Base-by-base conservation (phyloP, 2,888 invertebrate genomes). In the Sylvicola cinctus region DNA sequence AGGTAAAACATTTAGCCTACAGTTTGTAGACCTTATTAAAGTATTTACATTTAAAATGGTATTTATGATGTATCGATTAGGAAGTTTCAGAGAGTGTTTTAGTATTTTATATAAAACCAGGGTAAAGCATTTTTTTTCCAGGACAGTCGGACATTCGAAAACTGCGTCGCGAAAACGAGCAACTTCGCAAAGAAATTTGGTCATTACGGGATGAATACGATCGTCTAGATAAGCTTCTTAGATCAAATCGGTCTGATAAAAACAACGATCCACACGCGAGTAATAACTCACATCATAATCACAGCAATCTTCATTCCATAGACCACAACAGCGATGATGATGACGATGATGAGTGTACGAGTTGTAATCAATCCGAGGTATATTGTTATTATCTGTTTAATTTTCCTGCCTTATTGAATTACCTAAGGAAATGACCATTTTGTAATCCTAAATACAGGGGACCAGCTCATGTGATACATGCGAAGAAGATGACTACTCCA, bases 131-230 rank as follows among this genome's bases (percentile, higher is more conserved):
- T n/a, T n/a, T n/a, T 43, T 38, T 54, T 59, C 14, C 60, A 84
- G 84, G 87, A 44, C 85, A 87, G 54, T 77, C 75, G 44, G 85
- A 87, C 51, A 83, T 87, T 46, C 84, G 85, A 58, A 85, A 87
- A 52, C 53, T 88, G 48, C 75, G 83, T 41, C 64, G 80, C 29
- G 87, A 88, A 51, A 87, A 87, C 62, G 85, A 87, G 44, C 79
- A 81, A 53, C 62, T 88, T 36, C 74, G 83, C 46, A 65, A 83
- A 15, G 87, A 87, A 59, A 81, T 87, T 50, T 85, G 83, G 64
- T 76, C 77, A 37, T 65, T 87, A 34, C 66, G 87, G 23, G 85
- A 87, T 54, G 85, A 87, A 56, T 87, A 85, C 56, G 85, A 87
- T 53, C 70, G 81, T 35, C 63, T 87, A 45, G 84, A 85, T 56